These are phyloP conservation scores for Athetis lepigone DNA, from an alignment of 2,888 invertebrate genomes.

Conservation along the genomic window DNA sequence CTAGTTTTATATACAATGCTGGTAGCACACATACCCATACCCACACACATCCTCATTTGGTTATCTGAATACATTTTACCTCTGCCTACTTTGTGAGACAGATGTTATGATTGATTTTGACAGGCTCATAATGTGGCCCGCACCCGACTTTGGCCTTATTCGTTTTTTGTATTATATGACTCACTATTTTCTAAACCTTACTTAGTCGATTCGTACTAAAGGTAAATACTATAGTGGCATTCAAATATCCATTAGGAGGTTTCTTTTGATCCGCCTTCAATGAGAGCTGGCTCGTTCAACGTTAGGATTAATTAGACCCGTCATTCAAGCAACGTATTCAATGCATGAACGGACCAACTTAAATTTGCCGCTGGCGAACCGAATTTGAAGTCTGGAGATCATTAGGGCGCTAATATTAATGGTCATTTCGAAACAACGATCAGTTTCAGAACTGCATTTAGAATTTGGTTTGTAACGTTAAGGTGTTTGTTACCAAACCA, in stretches of 20 bases:
- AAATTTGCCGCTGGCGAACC: conserved; percentile 57
- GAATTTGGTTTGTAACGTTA: conserved; percentile 45
- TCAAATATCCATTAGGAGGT: conserved; percentile 88
- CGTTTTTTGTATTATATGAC: conserved; percentile 60
- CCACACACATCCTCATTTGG: conserved; percentile 26
- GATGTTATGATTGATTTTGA: conserved; percentile 61
- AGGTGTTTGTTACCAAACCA: conserved; percentile 60
- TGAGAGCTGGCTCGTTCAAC: conserved; percentile 78
- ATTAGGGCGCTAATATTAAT: conserved; percentile 60
- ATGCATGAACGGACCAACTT: conserved; percentile 69
- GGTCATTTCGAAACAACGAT: conserved; percentile 48
- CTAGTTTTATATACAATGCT: conserved; percentile 1
- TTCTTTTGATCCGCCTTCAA: conserved; percentile 85
- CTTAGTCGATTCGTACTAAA: conserved; percentile 64
- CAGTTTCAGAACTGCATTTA: conserved; percentile 41
- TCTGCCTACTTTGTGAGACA: conserved; percentile 39
- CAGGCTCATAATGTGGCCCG: conserved; percentile 46
- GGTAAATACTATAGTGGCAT: conserved; percentile 80
- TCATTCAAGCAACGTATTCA: conserved; percentile 82
- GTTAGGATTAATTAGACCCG: conserved; percentile 83
- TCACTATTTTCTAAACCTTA: conserved; percentile 61
- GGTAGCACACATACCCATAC: neutral
- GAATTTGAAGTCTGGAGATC: conserved; percentile 54
- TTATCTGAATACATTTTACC: conserved; percentile 35
- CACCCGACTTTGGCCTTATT: conserved; percentile 48